Conservation (phyloP, 1,140 invertebrate species). For the Copidosoma floridanum region DNA sequence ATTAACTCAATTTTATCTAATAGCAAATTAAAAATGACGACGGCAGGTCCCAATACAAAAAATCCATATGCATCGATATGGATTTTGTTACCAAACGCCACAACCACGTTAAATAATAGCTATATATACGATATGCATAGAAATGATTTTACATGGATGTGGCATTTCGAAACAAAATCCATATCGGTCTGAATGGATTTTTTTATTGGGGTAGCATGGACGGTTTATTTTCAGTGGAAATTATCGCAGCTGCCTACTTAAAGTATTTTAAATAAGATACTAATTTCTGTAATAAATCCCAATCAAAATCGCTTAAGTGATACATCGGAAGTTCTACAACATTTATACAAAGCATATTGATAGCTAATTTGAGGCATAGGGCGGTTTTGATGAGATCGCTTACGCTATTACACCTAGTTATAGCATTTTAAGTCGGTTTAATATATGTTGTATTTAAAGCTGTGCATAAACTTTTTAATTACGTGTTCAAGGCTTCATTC, state of each 20-base stretch:
- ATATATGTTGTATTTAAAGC: no score
- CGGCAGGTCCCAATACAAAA: no score
- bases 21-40: neutral
- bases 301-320: neutral
- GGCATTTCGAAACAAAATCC: no score
- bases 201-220: no score
- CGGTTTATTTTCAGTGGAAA: neutral
- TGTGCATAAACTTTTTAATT: neutral
- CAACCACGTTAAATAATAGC: no score
- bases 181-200: no score
- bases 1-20: conserved; percentile 1
- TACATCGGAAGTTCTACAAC: neutral
- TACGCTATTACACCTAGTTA: neutral
- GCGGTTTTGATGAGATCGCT: neutral
- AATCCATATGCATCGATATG: no score
- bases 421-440: neutral
- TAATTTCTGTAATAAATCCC: neutral
- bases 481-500: neutral
- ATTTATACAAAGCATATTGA: neutral
- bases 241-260: neutral
- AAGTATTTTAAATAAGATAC: neutral
- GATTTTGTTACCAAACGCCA: no score
- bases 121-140: no score
- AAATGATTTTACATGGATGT: no score
- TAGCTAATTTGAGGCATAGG: neutral